These are phyloP conservation scores for Corydoras maculifer DNA, from an alignment of 2,113 vertebrate species.

Conservation along the genomic window DNA sequence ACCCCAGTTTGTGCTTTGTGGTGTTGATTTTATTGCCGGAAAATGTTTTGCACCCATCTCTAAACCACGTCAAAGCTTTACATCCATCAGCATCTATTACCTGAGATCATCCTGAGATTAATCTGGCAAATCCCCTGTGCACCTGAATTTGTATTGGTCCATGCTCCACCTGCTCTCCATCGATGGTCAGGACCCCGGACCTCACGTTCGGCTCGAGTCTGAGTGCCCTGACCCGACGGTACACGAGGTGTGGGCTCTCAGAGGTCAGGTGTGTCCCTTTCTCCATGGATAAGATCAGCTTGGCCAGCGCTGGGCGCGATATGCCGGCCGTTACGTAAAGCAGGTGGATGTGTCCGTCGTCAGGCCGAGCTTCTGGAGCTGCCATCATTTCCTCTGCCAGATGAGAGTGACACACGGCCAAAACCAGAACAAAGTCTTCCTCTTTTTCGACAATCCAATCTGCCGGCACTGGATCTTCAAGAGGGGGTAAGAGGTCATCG, in stretches of 20 bases:
- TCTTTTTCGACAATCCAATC: slow-evolving; percentile 79
- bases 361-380: slow-evolving; percentile 63
- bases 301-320: slow-evolving; percentile 74
- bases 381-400: slow-evolving; percentile 77
- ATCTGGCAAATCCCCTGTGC: slow-evolving; percentile 64
- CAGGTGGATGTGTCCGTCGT: slow-evolving; percentile 78
- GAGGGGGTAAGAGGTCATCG: slow-evolving; percentile 70
- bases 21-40: too few relatives aligned
- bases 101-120: slow-evolving; percentile 63
- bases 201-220: slow-evolving; percentile 72
- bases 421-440: slow-evolving; percentile 80
- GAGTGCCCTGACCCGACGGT: slow-evolving; percentile 73
- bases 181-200: slow-evolving; percentile 78
- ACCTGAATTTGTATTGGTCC: slow-evolving; percentile 84
- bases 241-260: slow-evolving; percentile 73
- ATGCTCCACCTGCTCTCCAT: slow-evolving; percentile 77
- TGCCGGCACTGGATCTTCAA: slow-evolving; percentile 74
- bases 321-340: slow-evolving; percentile 80
- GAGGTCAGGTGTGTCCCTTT: slow-evolving; percentile 76
- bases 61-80: too few relatives aligned
- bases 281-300: slow-evolving; percentile 87
- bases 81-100: neutral
- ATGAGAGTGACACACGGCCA: slow-evolving; percentile 84
- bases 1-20: too few relatives aligned
- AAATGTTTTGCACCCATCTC: too few relatives aligned